These are phyloP conservation scores for Himalopsyche kuldschensis DNA, from an alignment of 2,888 invertebrate species.

Conservation along the genomic window DNA sequence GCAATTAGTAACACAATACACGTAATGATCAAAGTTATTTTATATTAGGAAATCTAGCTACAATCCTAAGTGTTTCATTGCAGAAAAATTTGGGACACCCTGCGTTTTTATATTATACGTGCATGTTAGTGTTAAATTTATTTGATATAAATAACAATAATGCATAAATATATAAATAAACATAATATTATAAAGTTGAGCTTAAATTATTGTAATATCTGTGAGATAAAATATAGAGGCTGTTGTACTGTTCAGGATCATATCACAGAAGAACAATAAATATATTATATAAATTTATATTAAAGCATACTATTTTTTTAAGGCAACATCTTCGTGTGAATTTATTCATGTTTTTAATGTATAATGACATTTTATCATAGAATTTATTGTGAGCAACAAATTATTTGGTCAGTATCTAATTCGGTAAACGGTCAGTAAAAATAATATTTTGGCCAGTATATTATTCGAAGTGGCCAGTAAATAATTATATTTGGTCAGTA, in stretches of 20 bases:
- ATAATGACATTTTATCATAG: neutral
- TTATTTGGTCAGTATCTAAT: too few relatives aligned
- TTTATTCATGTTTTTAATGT: neutral
- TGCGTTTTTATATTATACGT: too few relatives aligned
- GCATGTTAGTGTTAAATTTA: neutral
- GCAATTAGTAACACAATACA: too few relatives aligned
- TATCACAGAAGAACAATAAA: neutral
- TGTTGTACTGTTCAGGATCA: slow-evolving; percentile 1
- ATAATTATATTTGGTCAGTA: too few relatives aligned
- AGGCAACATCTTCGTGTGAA: neutral
- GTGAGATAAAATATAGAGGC: neutral
- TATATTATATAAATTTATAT: neutral
- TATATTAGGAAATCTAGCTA: too few relatives aligned
- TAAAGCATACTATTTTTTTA: neutral
- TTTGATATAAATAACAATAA: neutral
- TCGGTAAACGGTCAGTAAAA: too few relatives aligned
- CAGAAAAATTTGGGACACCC: too few relatives aligned
- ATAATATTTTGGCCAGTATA: too few relatives aligned
- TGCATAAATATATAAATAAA: neutral
- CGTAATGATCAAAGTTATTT: too few relatives aligned
- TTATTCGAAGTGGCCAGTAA: too few relatives aligned
- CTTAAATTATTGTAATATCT: neutral
- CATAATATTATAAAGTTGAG: neutral
- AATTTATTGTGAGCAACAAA: neutral
- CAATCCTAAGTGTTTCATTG: too few relatives aligned